Conservation (phyloP, 2,113 vertebrate species). For the Rallus limicola region DNA sequence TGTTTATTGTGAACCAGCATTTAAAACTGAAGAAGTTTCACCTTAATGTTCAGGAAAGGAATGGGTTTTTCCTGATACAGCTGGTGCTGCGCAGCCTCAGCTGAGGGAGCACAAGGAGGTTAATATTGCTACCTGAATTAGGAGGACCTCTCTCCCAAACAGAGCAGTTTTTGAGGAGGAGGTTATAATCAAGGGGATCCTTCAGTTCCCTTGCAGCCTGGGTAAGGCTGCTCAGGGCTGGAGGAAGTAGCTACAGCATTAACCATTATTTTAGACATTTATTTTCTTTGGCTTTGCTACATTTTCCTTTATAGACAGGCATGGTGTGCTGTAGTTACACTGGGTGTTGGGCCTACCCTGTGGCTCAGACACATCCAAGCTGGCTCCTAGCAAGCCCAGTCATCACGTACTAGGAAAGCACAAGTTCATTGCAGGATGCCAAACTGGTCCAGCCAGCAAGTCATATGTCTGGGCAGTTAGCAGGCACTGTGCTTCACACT, state of each 20-base stretch:
- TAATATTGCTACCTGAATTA: neutral
- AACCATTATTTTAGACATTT: neutral
- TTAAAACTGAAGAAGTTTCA: neutral
- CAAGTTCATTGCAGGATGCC: fast-evolving
- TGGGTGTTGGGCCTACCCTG: neutral
- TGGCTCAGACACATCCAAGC: neutral
- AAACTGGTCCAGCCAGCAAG: neutral
- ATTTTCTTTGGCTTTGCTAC: neutral
- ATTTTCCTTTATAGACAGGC: neutral
- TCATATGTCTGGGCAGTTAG: neutral
- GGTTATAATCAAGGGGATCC: neutral
- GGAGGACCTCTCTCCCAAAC: neutral
- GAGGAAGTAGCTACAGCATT: neutral
- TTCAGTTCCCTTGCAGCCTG: neutral
- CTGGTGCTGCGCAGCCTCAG: neutral
- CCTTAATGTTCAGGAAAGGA: neutral
- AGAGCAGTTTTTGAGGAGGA: neutral
- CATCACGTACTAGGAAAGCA: neutral
- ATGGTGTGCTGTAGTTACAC: neutral
- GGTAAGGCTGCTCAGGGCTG: neutral
- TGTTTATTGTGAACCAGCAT: neutral
- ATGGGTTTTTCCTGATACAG: neutral
- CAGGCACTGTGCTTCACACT: neutral
- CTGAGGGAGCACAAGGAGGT: neutral
- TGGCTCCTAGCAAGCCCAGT: neutral